Base-by-base conservation (phyloP, 2,113 vertebrate genomes). In the Saimiri boliviensis region DNA sequence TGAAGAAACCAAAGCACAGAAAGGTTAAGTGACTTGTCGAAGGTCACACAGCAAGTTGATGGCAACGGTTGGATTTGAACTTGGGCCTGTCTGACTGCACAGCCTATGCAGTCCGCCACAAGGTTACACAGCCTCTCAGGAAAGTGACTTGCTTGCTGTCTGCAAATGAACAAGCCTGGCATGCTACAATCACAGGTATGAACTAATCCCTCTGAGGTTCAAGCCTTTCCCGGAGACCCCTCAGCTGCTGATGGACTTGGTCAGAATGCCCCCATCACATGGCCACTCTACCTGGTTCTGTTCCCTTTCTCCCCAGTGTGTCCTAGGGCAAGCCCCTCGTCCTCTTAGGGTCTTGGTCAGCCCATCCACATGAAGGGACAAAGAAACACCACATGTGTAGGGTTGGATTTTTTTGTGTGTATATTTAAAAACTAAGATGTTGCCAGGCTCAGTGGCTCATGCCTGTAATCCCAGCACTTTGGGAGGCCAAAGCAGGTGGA, bases 1-100 rank as follows among this genome's bases (percentile, higher is more conserved):
- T 82, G 63, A 37, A 86, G 73, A 95, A 47, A 76, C 35, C 9
- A 16, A 77, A 47, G 42, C 63, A 14, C 91, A 95, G 82, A 49
- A 52, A 93, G 85, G 74, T 37, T 40, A 47, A 68, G 23, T n/a
- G 56, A 66, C 27, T 52, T 21, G 14, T 37, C 49, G 8, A 42
- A 58, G 16, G 63, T 73, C 83, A 84, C 87, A 66, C 52, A 80
- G 89, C 84, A 60, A 42, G 30, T 68, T 4, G 3, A 42, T n/a
- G n/a, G 35, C 52, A 71, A 80, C 40, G 35, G 40, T 21, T 56
- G 40, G 30, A 30, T 52, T 60, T 68, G 58, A 84, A 79, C 35
- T 13, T 63, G 68, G n/a, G 16, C 27, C 47, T 7, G 37, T 82
- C 25, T 10, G 16, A 19, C 14, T 6, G 2, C 4, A 19, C 23